Conservation (phyloP, 2,113 vertebrate genomes). For the Ginglymostoma cirratum region DNA sequence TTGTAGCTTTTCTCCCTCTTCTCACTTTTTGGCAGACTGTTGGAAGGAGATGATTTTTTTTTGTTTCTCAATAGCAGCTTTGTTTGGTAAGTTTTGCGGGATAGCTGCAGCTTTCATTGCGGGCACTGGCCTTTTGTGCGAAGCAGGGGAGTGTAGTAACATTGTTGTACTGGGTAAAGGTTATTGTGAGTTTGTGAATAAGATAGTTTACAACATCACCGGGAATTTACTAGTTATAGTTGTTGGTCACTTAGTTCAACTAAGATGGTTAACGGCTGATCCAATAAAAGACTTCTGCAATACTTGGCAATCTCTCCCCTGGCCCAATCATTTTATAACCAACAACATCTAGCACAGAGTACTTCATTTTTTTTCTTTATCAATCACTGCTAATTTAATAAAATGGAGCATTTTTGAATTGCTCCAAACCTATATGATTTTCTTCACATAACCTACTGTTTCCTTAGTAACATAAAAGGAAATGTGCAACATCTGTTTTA, state of each 20-base stretch:
- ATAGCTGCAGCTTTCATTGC: not conserved
- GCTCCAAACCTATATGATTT: not conserved
- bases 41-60: not conserved
- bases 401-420: not conserved
- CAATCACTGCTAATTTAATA: not conserved
- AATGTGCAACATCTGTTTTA: not conserved
- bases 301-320: too few species aligned
- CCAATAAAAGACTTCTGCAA: too few species aligned
- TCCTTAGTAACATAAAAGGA: not conserved
- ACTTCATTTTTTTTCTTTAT: not conserved
- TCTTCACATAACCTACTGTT: not conserved
- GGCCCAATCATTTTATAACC: too few species aligned
- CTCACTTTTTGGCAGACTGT: not conserved
- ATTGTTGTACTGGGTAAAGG: too few species aligned
- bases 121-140: not conserved
- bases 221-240: too few species aligned
- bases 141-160: too few species aligned
- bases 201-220: too few species aligned
- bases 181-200: too few species aligned
- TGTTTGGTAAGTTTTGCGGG: too few species aligned
- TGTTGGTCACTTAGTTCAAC: too few species aligned
- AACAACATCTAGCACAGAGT: not conserved
- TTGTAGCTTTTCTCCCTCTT: not conserved
- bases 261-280: too few species aligned
- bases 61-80: not conserved